Evolutionary conservation across 1,140 invertebrate species (phyloP), one percentile per base, ranked within the genome.

Genomic region (Nebria ingens): DNA sequence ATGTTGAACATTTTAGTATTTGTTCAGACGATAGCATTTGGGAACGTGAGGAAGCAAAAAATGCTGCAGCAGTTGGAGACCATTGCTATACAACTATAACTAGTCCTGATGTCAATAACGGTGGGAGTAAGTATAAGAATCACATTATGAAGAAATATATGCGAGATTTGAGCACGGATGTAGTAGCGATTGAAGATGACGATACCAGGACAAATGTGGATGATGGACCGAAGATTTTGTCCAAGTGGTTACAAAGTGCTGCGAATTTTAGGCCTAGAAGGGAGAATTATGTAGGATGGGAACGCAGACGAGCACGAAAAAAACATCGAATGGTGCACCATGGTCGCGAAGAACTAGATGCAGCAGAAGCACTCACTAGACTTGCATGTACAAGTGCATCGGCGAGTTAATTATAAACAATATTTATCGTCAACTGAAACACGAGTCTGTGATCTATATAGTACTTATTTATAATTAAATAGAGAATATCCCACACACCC

Each of bases 1-100:
- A 86, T 68, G 81, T 85, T 1, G 84, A 86, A 61, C 83, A 85
- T 64, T 85, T 86, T 63, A 84, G 82, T 65, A 85, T 86, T 56
- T 83, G 80, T 61, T 85, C 83, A 1, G 80, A 83, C 57, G 83
- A 86, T 65, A 84, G 81, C 64, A 84, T 86, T 63, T 86, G 83
- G 83, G 80, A 80, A 59, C n/a, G n/a, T n/a, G n/a, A n/a, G n/a
- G 83, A 84, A 60, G 68, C 76, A 1, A 76, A 76, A 34, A 51
- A 50, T 21, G 54, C 17, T 21, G n/a, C 22, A 20, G 21, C 54
- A 12, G 2, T 53, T 2, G 54, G 23, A 0, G 64, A 66, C 38
- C 63, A 64, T 55, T 61, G 64, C 50, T 65, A 66, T 56, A 61
- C 58, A 1, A 45, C 40, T 12, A 2, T 9, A 12, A 21, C 19